Percentiles rank a stretch among this genome's conserved stretches.
Evolutionary conservation across 2,113 vertebrate species (phyloP).

Genomic region (Stegostoma tigrinum): DNA sequence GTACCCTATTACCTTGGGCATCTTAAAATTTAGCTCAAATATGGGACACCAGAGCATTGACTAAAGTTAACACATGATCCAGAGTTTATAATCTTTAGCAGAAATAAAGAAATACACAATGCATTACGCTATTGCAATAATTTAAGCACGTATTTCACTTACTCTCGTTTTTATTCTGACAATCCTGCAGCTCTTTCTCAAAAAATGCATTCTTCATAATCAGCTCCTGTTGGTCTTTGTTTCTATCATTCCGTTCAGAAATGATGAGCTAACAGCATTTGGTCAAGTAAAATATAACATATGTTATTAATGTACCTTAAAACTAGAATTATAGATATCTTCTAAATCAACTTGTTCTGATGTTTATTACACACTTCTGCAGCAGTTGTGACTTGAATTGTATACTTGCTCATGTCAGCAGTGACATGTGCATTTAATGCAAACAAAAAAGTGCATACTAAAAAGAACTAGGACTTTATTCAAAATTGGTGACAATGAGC

Average conservation of each 20-base stretch:
- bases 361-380: too few relatives aligned
- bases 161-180: slow-evolving; percentile 60
- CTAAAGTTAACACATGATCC: not conserved
- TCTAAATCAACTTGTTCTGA: too few relatives aligned
- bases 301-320: not conserved
- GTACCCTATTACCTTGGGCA: not conserved
- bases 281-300: not conserved
- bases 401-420: not conserved
- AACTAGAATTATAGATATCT: not conserved
- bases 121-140: not conserved
- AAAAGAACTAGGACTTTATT: not conserved
- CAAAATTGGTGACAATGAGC: not conserved
- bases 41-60: not conserved
- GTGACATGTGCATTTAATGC: not conserved
- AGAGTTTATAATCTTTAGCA: not conserved
- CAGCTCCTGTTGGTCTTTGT: slow-evolving; percentile 58
- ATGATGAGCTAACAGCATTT: slow-evolving; percentile 62
- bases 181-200: slow-evolving; percentile 67
- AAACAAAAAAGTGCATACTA: not conserved
- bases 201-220: slow-evolving; percentile 57
- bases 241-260: slow-evolving; percentile 65
- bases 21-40: not conserved
- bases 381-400: not conserved
- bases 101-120: not conserved
- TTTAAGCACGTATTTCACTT: slow-evolving; percentile 43